Percentiles rank a stretch among this genome's conserved stretches.
Evolutionary conservation across 2,888 invertebrate species (phyloP).

Genomic region (Standfussiana lucernea): DNA sequence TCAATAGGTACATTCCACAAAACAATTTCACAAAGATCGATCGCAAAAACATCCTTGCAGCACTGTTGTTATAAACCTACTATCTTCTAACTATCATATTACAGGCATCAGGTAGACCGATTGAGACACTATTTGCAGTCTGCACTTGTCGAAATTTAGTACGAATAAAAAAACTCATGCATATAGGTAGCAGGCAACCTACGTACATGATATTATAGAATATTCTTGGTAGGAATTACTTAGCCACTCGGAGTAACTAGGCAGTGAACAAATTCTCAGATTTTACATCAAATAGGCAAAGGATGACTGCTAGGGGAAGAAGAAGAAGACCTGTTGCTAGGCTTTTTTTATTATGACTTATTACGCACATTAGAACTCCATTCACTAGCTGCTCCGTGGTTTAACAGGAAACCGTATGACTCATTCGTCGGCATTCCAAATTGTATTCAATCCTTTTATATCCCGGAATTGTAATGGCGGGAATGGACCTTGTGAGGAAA

Average conservation of each 20-base stretch:
- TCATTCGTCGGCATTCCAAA: slow-evolving; percentile 60
- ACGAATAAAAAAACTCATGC: too few relatives aligned
- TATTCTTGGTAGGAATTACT: not conserved
- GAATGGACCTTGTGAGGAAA: slow-evolving; percentile 34
- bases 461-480: slow-evolving; percentile 40
- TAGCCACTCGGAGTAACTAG: too few relatives aligned
- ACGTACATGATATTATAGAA: too few relatives aligned
- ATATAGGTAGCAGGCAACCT: too few relatives aligned
- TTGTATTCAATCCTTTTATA: slow-evolving; percentile 57
- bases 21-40: too few relatives aligned
- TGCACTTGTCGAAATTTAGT: too few relatives aligned
- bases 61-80: not conserved
- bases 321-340: too few relatives aligned
- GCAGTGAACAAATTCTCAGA: not conserved
- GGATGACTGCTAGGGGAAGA: too few relatives aligned
- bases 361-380: slow-evolving; percentile 17
- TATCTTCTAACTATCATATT: not conserved
- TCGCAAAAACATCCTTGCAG: too few relatives aligned
- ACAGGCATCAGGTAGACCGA: not conserved
- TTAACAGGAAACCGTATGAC: slow-evolving; percentile 55
- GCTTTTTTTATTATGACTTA: not conserved
- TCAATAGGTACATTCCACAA: too few relatives aligned
- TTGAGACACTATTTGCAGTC: not conserved
- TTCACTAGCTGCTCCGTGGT: slow-evolving; percentile 14
- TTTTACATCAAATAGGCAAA: not conserved